Base-by-base conservation (phyloP, 2,888 invertebrate species). In the Mamestra brassicae region DNA sequence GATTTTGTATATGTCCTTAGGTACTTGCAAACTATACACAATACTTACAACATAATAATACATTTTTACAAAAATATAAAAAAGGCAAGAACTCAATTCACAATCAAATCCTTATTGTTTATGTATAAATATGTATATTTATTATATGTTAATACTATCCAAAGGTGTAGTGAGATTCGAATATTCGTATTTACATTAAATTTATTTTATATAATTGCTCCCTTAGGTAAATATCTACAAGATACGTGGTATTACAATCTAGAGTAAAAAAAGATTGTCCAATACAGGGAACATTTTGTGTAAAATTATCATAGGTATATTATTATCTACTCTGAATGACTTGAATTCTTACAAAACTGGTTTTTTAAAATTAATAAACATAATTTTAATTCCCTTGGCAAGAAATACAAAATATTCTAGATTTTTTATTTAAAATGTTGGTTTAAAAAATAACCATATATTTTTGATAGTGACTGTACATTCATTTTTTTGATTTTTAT, bases 211-310 rank as follows among this genome's bases (percentile, higher is more conserved):
- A 91, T 93, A 95, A 93, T 96, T 96, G 96, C 93, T 96, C 96
- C 96, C 96, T 95, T 95, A 95, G 91, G 90, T 95, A 92, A 93
- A 91, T 93, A 93, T 93, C 94, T 95, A 95, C 94, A 93, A 87
- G 89, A 87, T 76, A 79, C 87, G 91, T 92, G 91, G 90, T 88
- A 85, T 87, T 89, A 90, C 78, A 83, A 78, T 84, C 88, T 91
- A 91, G 60, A 80, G 82, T 85, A 81, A 68, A 80, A 82, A 86
- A 85, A 80, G 81, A 78, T 78, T 85, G 78, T 84, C 64, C 85
- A 76, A 69, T 81, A 80, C 73, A 72, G 87, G 86, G 83, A 87
- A 86, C 83, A 74, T 78, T 78, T 83, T 69, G 87, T 87, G 86
- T 87, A 87, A 85, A 86, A 72, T 85, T 86, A 82, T 80, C 65